Evolutionary conservation across 2,797 vertebrate species (phyloP).

Genomic region (Heteromormyrus szaboi): DNA sequence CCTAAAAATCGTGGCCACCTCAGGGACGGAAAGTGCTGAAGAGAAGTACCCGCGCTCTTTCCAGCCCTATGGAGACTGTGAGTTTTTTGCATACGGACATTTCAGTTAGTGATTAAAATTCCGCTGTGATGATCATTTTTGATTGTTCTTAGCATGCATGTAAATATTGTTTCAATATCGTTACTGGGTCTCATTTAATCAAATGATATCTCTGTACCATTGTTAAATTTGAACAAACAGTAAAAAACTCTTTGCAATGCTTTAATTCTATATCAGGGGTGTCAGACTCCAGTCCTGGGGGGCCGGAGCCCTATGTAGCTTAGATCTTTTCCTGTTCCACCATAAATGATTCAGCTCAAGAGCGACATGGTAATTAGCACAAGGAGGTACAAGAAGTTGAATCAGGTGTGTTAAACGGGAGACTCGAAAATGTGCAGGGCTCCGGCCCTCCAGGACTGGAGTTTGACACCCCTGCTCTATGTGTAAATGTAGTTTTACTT

Average conservation of each 20-base stretch:
- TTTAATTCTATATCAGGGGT: neutral
- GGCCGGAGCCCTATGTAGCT: too few relatives aligned
- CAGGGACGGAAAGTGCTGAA: neutral
- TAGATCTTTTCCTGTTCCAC: too few relatives aligned
- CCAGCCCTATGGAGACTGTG: conserved; percentile 37
- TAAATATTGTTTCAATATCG: neutral
- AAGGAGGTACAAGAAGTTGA: too few relatives aligned
- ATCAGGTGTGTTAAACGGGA: too few relatives aligned
- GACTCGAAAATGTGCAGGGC: too few relatives aligned
- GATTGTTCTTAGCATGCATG: neutral
- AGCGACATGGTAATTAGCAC: too few relatives aligned
- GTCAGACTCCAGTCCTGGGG: too few relatives aligned
- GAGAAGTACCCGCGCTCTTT: conserved; percentile 17
- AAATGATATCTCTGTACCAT: neutral
- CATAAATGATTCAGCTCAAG: too few relatives aligned
- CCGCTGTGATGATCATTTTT: neutral
- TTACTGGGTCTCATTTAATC: neutral
- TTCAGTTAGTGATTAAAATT: neutral
- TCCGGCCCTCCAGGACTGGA: too few relatives aligned
- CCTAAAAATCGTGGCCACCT: conserved; percentile 28
- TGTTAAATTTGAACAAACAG: neutral
- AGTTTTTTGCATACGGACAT: neutral
- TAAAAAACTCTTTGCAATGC: neutral
- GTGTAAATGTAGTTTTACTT: neutral
- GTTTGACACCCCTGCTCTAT: neutral